Conservation (phyloP, 2,113 vertebrate species). For the Percopsis transmontana region DNA sequence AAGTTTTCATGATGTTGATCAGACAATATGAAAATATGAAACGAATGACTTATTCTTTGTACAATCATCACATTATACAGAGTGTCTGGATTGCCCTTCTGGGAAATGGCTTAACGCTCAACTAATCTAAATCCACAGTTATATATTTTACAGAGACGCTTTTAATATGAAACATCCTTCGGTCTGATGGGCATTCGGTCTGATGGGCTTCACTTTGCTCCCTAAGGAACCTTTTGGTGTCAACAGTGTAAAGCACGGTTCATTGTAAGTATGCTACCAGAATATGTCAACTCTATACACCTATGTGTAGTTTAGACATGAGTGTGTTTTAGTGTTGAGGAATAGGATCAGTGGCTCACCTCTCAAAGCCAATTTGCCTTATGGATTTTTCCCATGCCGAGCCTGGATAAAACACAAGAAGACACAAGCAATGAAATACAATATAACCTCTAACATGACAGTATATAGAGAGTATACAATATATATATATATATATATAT, state of each 20-base stretch:
- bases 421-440: neutral
- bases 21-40: no score
- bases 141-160: neutral
- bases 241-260: neutral
- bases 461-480: neutral
- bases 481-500: neutral
- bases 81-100: neutral
- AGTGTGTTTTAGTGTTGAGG: neutral
- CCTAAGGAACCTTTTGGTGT: neutral
- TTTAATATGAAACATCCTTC: neutral
- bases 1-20: no score
- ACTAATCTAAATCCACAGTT: constrained; percentile 11
- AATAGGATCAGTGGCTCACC: constrained; percentile 76
- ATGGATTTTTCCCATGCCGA: constrained; percentile 93
- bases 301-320: neutral
- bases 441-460: neutral
- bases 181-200: neutral
- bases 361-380: constrained; percentile 96
- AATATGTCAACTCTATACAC: neutral
- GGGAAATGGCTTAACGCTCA: constrained; percentile 4
- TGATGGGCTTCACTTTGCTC: neutral
- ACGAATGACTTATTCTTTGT: no score
- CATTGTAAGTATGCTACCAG: no score
- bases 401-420: constrained; percentile 78
- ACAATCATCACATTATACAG: constrained; percentile 2